A percentile compares a stretch with the other conserved stretches of the same genome.
Evolutionary conservation across 1,140 invertebrate species (phyloP).

Genomic region (Leptopilina boulardi): DNA sequence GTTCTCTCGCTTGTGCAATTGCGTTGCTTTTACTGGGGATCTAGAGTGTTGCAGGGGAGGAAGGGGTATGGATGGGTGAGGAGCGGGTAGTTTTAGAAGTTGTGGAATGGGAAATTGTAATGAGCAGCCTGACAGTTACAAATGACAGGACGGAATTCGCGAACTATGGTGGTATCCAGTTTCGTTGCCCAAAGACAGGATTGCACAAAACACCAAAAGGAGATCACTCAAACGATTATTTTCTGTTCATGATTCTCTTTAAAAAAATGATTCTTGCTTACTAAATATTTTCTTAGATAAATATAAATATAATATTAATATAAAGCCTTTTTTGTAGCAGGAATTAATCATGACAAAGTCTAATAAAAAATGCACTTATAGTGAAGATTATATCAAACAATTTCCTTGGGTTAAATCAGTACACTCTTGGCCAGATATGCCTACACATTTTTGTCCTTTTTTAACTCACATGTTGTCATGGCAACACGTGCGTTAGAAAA

Average conservation of each 20-base stretch:
- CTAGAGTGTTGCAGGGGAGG: conserved; percentile 44
- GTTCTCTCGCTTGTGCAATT: conserved; percentile 43
- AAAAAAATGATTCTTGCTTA: no score
- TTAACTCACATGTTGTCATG: no score
- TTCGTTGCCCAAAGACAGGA: conserved; percentile 67
- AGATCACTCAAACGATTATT: conserved; percentile 40
- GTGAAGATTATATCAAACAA: neutral
- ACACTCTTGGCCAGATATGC: no score
- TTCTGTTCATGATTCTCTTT: conserved; percentile 42
- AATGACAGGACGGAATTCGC: conserved; percentile 77
- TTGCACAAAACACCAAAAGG: conserved; percentile 52
- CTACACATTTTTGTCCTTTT: no score
- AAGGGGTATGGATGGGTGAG: conserved; percentile 56
- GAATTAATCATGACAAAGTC: neutral
- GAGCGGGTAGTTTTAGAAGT: conserved; percentile 57
- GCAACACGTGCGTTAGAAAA: no score
- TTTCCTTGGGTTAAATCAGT: neutral
- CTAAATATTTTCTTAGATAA: no score
- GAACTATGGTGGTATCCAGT: conserved; percentile 73
- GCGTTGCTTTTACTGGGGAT: conserved; percentile 49
- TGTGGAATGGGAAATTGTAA: conserved; percentile 77
- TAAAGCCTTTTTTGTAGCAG: neutral
- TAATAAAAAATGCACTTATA: neutral
- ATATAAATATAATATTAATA: neutral
- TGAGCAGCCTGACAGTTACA: conserved; percentile 77